Base-by-base conservation (phyloP, 1,140 invertebrate species). In the Drosophila takahashii region DNA sequence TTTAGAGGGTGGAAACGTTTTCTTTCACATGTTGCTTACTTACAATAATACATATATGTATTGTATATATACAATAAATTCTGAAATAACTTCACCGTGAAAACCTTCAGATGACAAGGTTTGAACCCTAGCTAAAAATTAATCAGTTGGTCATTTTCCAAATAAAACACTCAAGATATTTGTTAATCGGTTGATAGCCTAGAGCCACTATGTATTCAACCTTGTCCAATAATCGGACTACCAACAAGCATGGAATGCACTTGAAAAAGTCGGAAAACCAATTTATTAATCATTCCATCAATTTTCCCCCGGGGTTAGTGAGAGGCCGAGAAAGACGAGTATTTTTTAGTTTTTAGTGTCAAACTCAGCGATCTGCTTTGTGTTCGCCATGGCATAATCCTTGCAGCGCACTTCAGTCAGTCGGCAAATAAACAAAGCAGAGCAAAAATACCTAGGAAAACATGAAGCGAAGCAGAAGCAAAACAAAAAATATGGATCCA, bases 401-500 rank as follows among this genome's bases (percentile, higher is more conserved):
- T 71, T 71, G 67, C 42, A 57, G 42, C 65, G 65, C 65, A 71
- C 67, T 71, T 71, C 65, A 70, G 11, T 42, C 42, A 66, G 64
- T 69, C 54, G 41, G 32, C 22, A 71, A 77, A 79, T 85, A 80
- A 79, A 85, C 81, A 84, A 62, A 51, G 60, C 42, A 54, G 29
- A 71, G 36, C n/a, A 11, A 42, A 59, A 39, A 53, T 70, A 61
- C 18, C 39, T 36, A 26, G 39, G 29, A 44, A 73, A 57, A 16
- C 59, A 64, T 67, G 62, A 64, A 34, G 34, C 34, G 27, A 47
- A 53, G n/a, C 66, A 70, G 62, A 67, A 54, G 1, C 57, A 32
- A 41, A 71, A 65, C 54, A 51, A 75, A 36, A 76, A 66, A 72
- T 72, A 72, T 72, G 54, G 53, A 50, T 56, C 37, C 50, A 74